phyloP scores from a whole-genome alignment of 2,888 invertebrate genomes.

The Cancer borealis region DNA sequence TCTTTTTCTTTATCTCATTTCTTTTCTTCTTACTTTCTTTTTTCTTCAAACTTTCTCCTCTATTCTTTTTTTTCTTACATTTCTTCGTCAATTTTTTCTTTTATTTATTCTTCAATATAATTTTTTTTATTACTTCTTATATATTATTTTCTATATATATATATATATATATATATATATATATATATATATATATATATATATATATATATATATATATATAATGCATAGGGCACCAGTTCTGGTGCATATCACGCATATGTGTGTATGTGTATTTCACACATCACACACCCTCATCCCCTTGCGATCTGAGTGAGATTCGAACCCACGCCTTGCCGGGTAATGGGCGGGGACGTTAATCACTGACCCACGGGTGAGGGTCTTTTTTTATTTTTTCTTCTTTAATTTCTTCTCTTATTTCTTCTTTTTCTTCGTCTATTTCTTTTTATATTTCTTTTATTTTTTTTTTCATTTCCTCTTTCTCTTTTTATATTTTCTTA shows the following conservation, averaged over 20 bases:
- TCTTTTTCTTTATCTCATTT: neutral
- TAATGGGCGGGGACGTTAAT: too few relatives aligned
- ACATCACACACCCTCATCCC: neutral
- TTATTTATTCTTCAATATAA: neutral
- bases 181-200: too few relatives aligned
- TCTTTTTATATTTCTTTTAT: neutral
- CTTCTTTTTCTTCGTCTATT: neutral
- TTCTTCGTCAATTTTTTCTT: neutral
- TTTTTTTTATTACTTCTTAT: neutral
- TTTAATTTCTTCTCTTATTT: neutral
- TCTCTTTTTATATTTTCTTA: neutral
- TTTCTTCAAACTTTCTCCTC: neutral
- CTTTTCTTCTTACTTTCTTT: neutral
- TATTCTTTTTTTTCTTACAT: neutral
- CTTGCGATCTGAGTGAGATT: neutral
- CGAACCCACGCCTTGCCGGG: too few relatives aligned
- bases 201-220: too few relatives aligned
- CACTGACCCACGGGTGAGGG: too few relatives aligned
- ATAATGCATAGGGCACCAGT: too few relatives aligned
- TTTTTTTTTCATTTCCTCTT: neutral
- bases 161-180: too few relatives aligned
- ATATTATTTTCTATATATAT: neutral
- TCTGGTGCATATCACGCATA: too few relatives aligned
- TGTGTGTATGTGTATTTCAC: neutral
- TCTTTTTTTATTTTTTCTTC: neutral